Base-by-base conservation (phyloP, 2,888 invertebrate species). In the Drosophila ezoana region DNA sequence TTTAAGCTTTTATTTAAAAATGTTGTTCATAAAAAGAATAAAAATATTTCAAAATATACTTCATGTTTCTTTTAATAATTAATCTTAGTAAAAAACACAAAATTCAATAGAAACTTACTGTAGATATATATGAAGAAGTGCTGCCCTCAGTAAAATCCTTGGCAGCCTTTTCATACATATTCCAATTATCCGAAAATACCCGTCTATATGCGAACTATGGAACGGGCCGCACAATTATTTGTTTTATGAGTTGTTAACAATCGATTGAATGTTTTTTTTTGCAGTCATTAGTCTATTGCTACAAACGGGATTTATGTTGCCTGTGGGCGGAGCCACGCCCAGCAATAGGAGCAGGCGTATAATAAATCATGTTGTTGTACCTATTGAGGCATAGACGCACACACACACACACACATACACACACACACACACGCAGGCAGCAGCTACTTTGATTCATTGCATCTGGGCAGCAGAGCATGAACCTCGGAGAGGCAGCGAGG, bases 371-470 rank as follows among this genome's bases (percentile, higher is more conserved):
- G 68, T 47, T 35, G 67, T 13, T 68, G 47, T 72, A 60, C 72
- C 76, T 76, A 76, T 72, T 67, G 72, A 52, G 59, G 45, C 76
- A 57, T 35, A 23, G 6, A 35, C 13, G 13, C 11, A 35, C 54
- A 16, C 54, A 44, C 45, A 63, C 45, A 43, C 9, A 33, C 54
- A 14, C 53, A 45, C n/a, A 14, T 14, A 18, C 4, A n/a, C 13
- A 52, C 52, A 14, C 53, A 53, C 23, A 69, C 33, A 45, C 62
- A 52, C 20, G 32, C 9, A 28, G 49, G 32, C 53, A 35, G 11
- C 33, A 54, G 54, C 38, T 33, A 44, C 76, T 72, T 76, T 84
- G 84, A 84, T 84, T 87, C 84, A 84, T 84, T 87, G 80, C 85
- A 84, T 52, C 44, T 28, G 32, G 71, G 61, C 53, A 74, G 74